Evolutionary conservation across 2,113 vertebrate species (phyloP), one percentile per base, ranked within the genome.

Genomic region (Cisticola juncidis): DNA sequence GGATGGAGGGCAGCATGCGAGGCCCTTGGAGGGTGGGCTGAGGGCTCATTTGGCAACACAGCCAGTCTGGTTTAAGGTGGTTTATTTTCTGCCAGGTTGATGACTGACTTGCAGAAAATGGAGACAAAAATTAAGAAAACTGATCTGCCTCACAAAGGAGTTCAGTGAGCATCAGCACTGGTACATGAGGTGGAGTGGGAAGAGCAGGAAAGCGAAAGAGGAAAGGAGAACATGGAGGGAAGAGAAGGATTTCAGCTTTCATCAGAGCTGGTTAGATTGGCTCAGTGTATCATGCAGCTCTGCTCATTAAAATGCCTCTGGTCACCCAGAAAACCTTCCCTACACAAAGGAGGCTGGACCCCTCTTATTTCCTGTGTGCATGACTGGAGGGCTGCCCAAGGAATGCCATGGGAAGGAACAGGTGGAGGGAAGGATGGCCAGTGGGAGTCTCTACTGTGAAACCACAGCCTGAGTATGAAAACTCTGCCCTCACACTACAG

Each of bases 301-400:
- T 70, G 25, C 50, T 81, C 1, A 2, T 19, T 66, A 14, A 62
- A 78, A 64, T 24, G 25, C 40, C 51, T 5, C 38, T 62, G 29
- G 19, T 70, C 2, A 3, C 21, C 9, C 33, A 60, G 78, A 95
- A 81, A 83, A 66, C 19, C 35, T 86, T 73, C 25, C 8, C 11
- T 21, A 38, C n/a, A 11, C 23, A 45, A 28, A 0, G 3, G 18
- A 76, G 38, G 23, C n/a, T 0, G 0, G 9, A 11, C 4, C 58
- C 14, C 13, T 14, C 11, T 24, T 76, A 31, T 9, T 53, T 19
- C 25, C 45, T 38, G 19, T 5, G 1, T 2, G 2, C 31, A 12
- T 0, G 1, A 12, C 54, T 21, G 10, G 6, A 74, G 23, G 3
- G 21, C 42, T 71, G n/a, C 14, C 15, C 22, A 9, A 44, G 40